Evolutionary conservation across 2,113 vertebrate genomes (phyloP).

Genomic region (Sphyrna mokarran): DNA sequence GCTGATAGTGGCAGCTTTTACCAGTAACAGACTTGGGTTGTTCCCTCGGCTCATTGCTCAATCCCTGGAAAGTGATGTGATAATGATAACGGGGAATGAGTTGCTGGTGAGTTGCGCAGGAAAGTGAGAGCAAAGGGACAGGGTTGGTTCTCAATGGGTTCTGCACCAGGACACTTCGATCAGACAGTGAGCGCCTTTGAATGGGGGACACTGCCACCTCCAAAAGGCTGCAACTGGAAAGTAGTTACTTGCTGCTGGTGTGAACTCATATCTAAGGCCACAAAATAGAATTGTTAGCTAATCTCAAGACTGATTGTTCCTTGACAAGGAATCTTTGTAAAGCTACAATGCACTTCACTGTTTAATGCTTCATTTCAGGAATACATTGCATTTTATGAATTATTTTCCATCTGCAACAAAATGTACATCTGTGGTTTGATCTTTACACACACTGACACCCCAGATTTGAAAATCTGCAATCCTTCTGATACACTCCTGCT

Average conservation of each 20-base stretch:
- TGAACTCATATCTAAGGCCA: neutral
- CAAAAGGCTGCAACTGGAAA: neutral
- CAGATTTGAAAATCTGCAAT: neutral
- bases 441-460: neutral
- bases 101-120: too few relatives aligned
- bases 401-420: neutral
- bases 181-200: too few relatives aligned
- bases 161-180: too few relatives aligned
- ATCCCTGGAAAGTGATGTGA: too few relatives aligned
- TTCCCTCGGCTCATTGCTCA: too few relatives aligned
- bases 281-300: neutral
- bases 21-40: too few relatives aligned
- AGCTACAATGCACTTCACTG: neutral
- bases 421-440: neutral
- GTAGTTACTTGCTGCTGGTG: neutral
- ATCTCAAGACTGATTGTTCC: neutral
- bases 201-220: too few relatives aligned
- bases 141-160: too few relatives aligned
- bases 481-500: neutral
- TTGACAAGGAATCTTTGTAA: neutral
- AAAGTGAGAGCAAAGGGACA: too few relatives aligned
- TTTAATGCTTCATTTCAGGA: neutral
- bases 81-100: too few relatives aligned
- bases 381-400: neutral
- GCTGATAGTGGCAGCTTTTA: too few relatives aligned